Conservation (phyloP, 2,797 vertebrate species). For the Dallia pectoralis region DNA sequence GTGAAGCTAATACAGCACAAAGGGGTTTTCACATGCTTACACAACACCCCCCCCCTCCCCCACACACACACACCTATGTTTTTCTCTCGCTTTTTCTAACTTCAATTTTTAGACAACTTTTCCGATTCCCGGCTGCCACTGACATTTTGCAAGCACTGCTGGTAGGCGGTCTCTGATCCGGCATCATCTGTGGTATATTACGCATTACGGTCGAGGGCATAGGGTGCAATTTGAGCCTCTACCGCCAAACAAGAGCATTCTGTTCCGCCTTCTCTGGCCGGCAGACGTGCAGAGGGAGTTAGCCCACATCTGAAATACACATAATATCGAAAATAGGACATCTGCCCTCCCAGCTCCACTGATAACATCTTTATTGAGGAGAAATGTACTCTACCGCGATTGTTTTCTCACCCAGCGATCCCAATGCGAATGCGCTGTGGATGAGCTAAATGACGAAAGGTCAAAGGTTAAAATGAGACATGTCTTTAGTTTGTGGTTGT, state of each 20-base stretch:
- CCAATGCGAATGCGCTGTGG: background rate
- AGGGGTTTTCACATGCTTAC: too few species aligned
- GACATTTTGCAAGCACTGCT: constrained; percentile 48
- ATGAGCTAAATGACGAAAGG: background rate
- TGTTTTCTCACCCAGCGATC: background rate
- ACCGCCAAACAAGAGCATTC: too few species aligned
- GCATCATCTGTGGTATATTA: constrained; percentile 11
- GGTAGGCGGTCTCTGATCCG: constrained; percentile 6
- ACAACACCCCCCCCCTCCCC: too few species aligned
- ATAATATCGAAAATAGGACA: too few species aligned
- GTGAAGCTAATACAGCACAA: too few species aligned
- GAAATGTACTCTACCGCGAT: too few species aligned
- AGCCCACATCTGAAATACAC: too few species aligned
- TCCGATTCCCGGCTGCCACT: constrained; percentile 19
- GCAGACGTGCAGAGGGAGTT: too few species aligned
- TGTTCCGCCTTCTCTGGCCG: too few species aligned
- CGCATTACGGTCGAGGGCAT: background rate
- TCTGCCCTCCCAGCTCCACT: too few species aligned
- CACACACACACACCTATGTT: background rate
- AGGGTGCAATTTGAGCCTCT: background rate
- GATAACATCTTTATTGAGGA: too few species aligned
- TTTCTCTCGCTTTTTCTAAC: background rate
- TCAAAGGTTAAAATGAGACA: too few species aligned
- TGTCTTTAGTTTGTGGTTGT: constrained; percentile 61
- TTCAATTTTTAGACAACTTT: background rate